Conservation (phyloP, 2,113 vertebrate genomes). For the Hyperoodon ampullatus region DNA sequence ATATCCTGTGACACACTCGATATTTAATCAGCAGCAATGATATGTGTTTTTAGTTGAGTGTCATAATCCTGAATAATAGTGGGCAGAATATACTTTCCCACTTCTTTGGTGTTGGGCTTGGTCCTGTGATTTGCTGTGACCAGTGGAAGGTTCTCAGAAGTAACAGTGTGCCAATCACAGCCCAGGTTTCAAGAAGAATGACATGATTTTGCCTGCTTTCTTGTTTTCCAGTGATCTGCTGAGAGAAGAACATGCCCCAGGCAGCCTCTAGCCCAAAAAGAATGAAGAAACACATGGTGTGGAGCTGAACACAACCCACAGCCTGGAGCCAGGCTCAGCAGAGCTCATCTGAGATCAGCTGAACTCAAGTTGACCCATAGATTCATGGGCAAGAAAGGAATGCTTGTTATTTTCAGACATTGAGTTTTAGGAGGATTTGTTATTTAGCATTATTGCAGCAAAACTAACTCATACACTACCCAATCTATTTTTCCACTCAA, state of each 20-base stretch:
- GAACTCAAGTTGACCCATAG: neutral
- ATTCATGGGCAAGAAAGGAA: neutral
- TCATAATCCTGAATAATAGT: neutral
- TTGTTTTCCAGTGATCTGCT: neutral
- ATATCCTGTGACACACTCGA: neutral
- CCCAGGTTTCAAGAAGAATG: neutral
- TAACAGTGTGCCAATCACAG: neutral
- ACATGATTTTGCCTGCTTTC: neutral
- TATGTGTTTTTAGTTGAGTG: neutral
- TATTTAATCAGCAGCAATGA: neutral
- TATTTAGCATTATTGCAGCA: neutral
- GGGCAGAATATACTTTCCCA: neutral
- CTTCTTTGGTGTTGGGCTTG: neutral
- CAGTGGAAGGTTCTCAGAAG: neutral
- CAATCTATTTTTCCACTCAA: neutral
- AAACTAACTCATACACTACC: neutral
- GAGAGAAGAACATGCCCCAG: neutral
- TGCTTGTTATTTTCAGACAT: neutral
- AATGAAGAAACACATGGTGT: neutral
- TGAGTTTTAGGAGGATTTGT: neutral
- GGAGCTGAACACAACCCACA: neutral
- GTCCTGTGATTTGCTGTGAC: neutral
- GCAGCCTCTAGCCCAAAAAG: neutral
- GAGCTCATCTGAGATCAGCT: neutral
- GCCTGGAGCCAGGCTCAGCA: neutral